Percentiles rank a stretch among this genome's conserved stretches.
Evolutionary conservation across 2,797 vertebrate genomes (phyloP).

Genomic region (Calcarius lapponicus): DNA sequence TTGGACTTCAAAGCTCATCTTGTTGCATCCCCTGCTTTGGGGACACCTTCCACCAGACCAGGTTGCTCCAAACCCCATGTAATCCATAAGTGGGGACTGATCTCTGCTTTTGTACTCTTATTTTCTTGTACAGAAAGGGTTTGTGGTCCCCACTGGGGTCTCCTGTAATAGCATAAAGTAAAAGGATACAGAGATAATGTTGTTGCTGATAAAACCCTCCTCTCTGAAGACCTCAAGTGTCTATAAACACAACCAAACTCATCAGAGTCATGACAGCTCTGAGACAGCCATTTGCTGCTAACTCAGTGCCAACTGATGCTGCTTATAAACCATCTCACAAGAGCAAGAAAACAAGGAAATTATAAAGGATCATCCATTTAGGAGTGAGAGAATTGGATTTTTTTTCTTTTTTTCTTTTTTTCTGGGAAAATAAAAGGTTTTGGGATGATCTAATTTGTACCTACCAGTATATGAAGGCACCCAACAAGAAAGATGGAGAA

Average conservation of each 20-base stretch:
- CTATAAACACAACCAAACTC: background rate
- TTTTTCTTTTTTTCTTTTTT: background rate
- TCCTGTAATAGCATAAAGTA: background rate
- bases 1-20: background rate
- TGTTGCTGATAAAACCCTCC: background rate
- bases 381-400: background rate
- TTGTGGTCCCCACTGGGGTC: background rate
- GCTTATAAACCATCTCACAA: rapidly evolving
- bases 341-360: background rate
- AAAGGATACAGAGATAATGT: background rate
- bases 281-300: background rate
- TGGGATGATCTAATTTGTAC: background rate
- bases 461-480: background rate
- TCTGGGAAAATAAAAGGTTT: background rate
- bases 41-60: background rate
- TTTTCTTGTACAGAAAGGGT: background rate
- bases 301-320: background rate
- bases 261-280: background rate
- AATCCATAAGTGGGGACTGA: background rate
- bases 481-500: background rate
- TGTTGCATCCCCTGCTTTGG: background rate
- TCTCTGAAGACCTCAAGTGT: background rate
- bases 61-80: background rate
- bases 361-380: background rate
- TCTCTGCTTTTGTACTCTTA: background rate